Conservation (phyloP, 2,797 vertebrate species). For the Tinamus major region DNA sequence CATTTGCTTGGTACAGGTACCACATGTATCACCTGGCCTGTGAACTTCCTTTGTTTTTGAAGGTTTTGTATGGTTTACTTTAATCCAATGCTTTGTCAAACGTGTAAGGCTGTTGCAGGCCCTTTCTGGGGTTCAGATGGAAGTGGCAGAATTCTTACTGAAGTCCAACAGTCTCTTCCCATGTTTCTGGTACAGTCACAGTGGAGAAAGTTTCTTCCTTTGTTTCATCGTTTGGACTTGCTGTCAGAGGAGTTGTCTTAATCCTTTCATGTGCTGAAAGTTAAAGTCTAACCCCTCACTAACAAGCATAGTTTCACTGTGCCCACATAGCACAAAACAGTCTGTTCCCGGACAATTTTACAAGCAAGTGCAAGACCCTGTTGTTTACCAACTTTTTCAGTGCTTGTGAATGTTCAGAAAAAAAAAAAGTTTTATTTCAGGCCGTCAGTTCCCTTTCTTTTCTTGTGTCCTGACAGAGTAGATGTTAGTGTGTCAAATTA, state of each 20-base stretch:
- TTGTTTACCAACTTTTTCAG: not conserved
- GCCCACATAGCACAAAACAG: rapidly evolving
- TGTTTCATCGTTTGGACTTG: not conserved
- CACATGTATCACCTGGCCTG: not conserved
- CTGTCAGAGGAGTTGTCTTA: not conserved
- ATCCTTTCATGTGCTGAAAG: not conserved
- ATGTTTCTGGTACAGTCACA: not conserved
- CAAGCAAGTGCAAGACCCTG: not conserved
- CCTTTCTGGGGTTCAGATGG: not conserved
- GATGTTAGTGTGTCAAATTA: not conserved
- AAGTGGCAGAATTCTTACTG: not conserved
- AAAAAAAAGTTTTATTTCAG: not conserved
- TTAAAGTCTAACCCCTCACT: not conserved
- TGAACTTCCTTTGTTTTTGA: not conserved
- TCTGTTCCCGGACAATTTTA: not conserved
- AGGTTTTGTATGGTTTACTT: no score
- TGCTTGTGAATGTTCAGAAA: not conserved
- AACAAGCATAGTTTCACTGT: not conserved
- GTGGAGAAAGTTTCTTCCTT: not conserved
- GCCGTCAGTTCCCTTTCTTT: not conserved
- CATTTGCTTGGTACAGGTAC: rapidly evolving
- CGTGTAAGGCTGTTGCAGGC: not conserved
- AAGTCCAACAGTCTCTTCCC: not conserved
- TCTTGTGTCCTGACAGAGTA: not conserved
- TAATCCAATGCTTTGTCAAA: not conserved